Base-by-base conservation (phyloP, 2,113 vertebrate species). In the Pterocles burchelli region DNA sequence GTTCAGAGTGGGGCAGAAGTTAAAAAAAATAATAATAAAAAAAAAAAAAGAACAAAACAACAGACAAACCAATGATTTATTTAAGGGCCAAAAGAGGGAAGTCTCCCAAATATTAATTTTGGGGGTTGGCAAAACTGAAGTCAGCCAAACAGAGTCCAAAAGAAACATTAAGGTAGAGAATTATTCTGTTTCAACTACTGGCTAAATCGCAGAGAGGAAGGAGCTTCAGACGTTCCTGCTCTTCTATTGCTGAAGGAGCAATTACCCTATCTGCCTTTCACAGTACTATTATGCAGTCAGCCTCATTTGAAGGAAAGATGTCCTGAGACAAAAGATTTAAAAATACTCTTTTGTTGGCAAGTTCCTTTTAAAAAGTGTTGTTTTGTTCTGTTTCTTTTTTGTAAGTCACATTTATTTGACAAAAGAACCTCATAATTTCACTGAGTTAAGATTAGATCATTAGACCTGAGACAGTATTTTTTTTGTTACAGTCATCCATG, bases 231-330 rank as follows among this genome's bases (percentile, higher is more conserved):
- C 3, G 0, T 80, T 90, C 71, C 67, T 65, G 36, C 38, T 92
- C 75, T 70, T 94, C 83, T 84, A 1, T 70, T 90, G 92, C 93
- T 96, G 96, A 95, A 93, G 90, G 62, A 90, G 94, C 93, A 97
- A 93, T 92, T 96, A 95, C 74, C 90, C 72, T 89, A 65, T 75
- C 90, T 92, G 31, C 88, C 43, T 93, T 84, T 84, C 76, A 63
- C 57, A 68, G 61, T 63, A 68, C 86, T 59, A 55, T 78, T 86
- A 81, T 71, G 68, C 73, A 92, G 24, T 54, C 72, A 88, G 76
- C 13, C 34, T 92, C 29, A 31, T 72, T 63, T 81, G 86, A 92
- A 86, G 61, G 83, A 94, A 93, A 90, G 76, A 80, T 74, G 34
- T 86, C 73, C 48, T 52, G 57, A 95, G 79, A 95, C 46, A 90